Base-by-base conservation (phyloP, 2,888 invertebrate genomes). In the Conomelus anceps region DNA sequence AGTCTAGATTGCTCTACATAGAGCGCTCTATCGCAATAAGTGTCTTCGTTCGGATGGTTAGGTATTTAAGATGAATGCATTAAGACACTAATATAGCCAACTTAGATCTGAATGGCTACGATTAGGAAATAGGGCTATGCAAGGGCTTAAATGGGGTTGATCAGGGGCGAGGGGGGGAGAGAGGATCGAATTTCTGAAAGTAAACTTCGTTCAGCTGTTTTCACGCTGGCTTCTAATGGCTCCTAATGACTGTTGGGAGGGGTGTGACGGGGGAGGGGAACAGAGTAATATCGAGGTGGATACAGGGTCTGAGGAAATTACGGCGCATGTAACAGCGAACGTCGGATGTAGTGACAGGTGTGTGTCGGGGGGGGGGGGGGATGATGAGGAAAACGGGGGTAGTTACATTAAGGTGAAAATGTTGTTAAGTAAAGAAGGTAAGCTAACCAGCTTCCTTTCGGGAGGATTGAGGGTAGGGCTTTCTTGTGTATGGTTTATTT, bases 221-320 rank as follows among this genome's bases (percentile, higher is more conserved):
- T 63, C 63, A 63, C 63, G 13, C 13, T 0, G 87, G 4, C n/a
- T 20, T 87, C 87, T 87, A 86, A 63, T 63, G 63, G 63, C n/a
- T 63, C 63, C 87, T 29, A 34, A 87, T 87, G 87, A 87, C 24
- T 26, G 29, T 9, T 13, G n/a, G 20, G 87, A 87, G 26, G 13
- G 26, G 85, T 9, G 63, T 22, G 87, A 87, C n/a, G n/a, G 87
- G 87, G 6, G 24, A 24, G 34, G 34, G 87, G 22, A 9, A 26
- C 23, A 11, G 11, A 11, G 22, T 20, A 24, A 87, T 29, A 29
- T 87, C 84, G 85, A 63, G 89, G 26, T 86, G 88, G 84, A 29
- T 86, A 87, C 87, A 89, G 84, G 86, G 88, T 88, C 41, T 86
- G 41, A 88, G 90, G 26, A 86, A 88, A 85, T 85, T 88, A 90